phyloP scores from a whole-genome alignment of 2,113 vertebrate genomes.

The Tachuris rubrigastra region DNA sequence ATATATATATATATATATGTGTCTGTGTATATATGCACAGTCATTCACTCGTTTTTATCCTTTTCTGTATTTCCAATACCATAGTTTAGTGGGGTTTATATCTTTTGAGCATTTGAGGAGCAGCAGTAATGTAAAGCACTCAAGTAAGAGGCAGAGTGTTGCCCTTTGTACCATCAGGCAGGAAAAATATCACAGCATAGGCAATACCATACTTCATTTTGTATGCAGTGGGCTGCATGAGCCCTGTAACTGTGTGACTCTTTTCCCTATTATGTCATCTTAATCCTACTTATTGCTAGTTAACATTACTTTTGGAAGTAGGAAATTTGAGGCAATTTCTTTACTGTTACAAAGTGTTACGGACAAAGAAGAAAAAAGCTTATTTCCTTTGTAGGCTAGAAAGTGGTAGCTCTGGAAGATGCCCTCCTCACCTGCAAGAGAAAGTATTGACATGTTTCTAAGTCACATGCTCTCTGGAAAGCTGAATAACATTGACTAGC shows the following conservation, averaged over 20 bases:
- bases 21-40: neutral
- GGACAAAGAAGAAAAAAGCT: neutral
- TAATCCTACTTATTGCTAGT: neutral
- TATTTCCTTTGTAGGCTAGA: neutral
- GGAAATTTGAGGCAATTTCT: neutral
- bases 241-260: neutral
- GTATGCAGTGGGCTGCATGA: neutral
- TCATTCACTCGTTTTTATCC: neutral
- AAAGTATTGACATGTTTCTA: neutral
- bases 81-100: neutral
- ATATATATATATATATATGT: neutral
- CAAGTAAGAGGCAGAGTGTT: neutral
- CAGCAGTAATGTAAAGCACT: neutral
- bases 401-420: neutral
- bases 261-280: neutral
- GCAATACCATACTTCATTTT: rapidly evolving
- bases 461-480: neutral
- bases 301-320: neutral
- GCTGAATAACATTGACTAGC: neutral
- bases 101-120: neutral
- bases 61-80: neutral
- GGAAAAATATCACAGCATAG: neutral
- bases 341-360: neutral
- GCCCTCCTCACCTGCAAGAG: neutral
- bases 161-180: neutral